Base-by-base conservation (phyloP, 2,797 vertebrate genomes). In the Phylloscopus collybita region DNA sequence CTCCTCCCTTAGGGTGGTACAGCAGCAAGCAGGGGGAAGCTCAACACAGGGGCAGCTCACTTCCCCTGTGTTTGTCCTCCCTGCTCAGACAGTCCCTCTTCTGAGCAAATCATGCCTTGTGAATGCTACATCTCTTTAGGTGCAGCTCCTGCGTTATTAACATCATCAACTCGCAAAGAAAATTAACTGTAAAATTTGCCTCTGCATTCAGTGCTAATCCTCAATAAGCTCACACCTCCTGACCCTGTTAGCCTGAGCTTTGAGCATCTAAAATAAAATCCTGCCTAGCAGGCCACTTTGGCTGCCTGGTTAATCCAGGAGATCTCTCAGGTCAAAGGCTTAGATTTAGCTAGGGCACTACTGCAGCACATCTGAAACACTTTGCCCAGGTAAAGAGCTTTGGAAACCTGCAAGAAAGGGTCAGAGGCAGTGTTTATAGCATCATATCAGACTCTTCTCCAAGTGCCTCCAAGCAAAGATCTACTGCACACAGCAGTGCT, bases 301-400 rank as follows among this genome's bases (percentile, higher is more conserved):
- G 21, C 53, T 88, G 19, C 0, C 1, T 78, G 67, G 45, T 86
- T 96, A 95, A 95, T 91, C 88, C 85, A 57, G 64, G n/a, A 86
- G 57, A 44, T 90, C 44, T 81, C 76, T 72, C 44, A 73, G 84
- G 88, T 95, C 90, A 95, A 94, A 92, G 79, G 73, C 88, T 96
- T 86, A 76, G 66, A 26, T 89, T 95, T 94, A 89, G 69, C 69
- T 51, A 26, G 74, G 70, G 44, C 36, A 62, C 16, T 49, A 15
- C 54, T 88, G 42, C 23, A 84, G 47, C n/a, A 56, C 27, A 25
- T 69, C 86, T 94, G 80, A 86, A 91, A 59, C 70, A 23, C 49
- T 83, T 59, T 66, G 57, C 57, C 56, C 44, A 62, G 51, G 66
- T 91, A 91, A 89, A 86, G 62, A 72, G 81, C 53, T 95, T 85